Percentiles rank a stretch among this genome's conserved stretches.
Evolutionary conservation across 2,888 invertebrate species (phyloP).

Genomic region (Morpho deidamia): DNA sequence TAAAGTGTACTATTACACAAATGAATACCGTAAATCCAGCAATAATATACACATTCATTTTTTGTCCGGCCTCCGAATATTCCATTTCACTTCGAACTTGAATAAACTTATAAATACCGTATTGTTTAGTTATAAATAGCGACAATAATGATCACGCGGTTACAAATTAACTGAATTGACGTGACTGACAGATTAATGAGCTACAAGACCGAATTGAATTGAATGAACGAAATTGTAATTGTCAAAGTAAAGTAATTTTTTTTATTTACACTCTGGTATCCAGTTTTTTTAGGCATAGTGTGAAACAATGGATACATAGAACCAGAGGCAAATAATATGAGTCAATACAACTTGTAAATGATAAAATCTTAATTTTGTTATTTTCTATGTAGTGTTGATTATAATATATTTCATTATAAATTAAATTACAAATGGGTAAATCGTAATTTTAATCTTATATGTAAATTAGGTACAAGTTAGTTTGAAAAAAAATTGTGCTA

Average conservation of each 20-base stretch:
- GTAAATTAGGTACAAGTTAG: no score
- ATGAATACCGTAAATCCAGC: constrained; percentile 47
- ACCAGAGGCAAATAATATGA: no score
- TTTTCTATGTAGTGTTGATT: no score
- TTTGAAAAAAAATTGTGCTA: no score
- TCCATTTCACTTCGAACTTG: constrained; percentile 67
- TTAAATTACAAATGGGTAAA: no score
- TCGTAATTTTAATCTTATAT: no score
- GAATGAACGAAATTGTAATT: constrained; percentile 29
- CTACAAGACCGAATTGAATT: constrained; percentile 24
- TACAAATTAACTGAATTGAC: constrained; percentile 37
- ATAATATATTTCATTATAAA: no score
- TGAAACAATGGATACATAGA: no score
- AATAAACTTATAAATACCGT: constrained; percentile 30
- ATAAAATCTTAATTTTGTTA: no score
- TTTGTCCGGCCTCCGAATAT: constrained; percentile 56
- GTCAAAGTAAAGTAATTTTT: background rate
- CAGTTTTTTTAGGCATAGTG: no score
- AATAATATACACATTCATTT: constrained; percentile 45
- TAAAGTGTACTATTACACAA: constrained; percentile 57
- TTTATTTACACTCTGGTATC: no score
- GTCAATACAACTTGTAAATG: no score
- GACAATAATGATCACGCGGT: constrained; percentile 53
- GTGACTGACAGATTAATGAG: constrained; percentile 15
- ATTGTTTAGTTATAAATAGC: constrained; percentile 16